Base-by-base conservation (phyloP, 2,113 vertebrate species). In the Apodemus sylvaticus region DNA sequence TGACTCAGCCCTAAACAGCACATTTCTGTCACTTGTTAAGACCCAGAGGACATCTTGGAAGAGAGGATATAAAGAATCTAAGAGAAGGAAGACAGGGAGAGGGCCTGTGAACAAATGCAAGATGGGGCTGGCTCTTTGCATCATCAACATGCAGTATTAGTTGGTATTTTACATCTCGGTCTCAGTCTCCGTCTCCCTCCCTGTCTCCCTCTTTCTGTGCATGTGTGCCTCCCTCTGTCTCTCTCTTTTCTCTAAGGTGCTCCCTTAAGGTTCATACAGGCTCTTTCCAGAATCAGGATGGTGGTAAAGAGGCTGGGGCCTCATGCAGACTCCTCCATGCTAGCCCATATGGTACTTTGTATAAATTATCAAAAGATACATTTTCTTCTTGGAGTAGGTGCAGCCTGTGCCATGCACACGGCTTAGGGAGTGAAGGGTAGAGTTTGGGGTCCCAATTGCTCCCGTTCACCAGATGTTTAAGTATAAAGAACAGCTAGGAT, bases 231-330 rank as follows among this genome's bases (percentile, higher is more conserved):
- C 3, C 14, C 19, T 39, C 36, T 60, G 2, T 26, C 53, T 60
- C 11, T 36, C 12, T 13, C 20, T 42, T 55, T n/a, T 14, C 22
- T 48, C 34, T 16, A 31, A 66, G 55, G 26, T 66, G 6, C 16
- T 86, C 68, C 93, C 86, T 90, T 89, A 74, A 87, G 70, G 87
- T 34, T 74, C 71, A 39, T 31, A 76, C 19, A 91, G 70, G 74
- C 22, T 74, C 22, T 93, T 74, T 16, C 13, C 45, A 51, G 12
- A 87, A 42, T n/a, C 42, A 66, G 62, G 39, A 34, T 62, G 36
- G 22, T 24, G 31, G n/a, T 22, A 77, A 86, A 39, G 34, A 70
- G n/a, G 8, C 36, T 24, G 12, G 55, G 36, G 42, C 3, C 14
- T 87, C 64, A 36, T 7, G 16, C 13, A 79, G 62, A 96, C 42